Conservation (phyloP, 2,113 vertebrate species). For the Catharus fuscescens region DNA sequence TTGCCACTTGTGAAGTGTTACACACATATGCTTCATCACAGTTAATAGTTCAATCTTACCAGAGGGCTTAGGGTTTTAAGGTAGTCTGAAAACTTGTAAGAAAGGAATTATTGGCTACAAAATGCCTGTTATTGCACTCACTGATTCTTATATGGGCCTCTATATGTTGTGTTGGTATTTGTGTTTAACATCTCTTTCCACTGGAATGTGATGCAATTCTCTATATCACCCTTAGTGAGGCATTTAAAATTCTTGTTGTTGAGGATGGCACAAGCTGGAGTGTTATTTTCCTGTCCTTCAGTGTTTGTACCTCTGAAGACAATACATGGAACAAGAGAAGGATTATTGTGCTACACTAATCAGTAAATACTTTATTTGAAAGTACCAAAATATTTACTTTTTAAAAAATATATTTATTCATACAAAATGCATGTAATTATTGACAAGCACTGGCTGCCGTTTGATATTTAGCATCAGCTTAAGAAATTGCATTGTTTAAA, state of each 20-base stretch:
- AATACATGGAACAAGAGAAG: background rate
- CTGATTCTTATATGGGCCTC: background rate
- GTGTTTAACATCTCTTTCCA: background rate
- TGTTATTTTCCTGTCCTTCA: background rate
- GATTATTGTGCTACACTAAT: background rate
- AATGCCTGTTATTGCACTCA: background rate
- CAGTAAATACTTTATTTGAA: background rate
- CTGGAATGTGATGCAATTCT: background rate
- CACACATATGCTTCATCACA: conserved; percentile 13
- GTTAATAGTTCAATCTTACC: conserved; percentile 2
- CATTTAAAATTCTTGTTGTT: background rate
- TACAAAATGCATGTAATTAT: background rate
- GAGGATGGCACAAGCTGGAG: background rate
- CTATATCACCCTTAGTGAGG: background rate
- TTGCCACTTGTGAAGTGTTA: conserved; percentile 31
- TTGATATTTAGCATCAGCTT: background rate
- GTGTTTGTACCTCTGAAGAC: background rate
- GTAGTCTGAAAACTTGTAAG: background rate
- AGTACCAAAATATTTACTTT: background rate
- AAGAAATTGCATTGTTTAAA: background rate
- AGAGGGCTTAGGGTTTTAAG: conserved; percentile 30
- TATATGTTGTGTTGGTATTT: background rate
- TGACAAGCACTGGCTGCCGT: background rate
- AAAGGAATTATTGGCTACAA: background rate
- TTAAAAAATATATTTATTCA: background rate